Conservation (phyloP, 2,888 invertebrate species). For the Drosophila antonietae region DNA sequence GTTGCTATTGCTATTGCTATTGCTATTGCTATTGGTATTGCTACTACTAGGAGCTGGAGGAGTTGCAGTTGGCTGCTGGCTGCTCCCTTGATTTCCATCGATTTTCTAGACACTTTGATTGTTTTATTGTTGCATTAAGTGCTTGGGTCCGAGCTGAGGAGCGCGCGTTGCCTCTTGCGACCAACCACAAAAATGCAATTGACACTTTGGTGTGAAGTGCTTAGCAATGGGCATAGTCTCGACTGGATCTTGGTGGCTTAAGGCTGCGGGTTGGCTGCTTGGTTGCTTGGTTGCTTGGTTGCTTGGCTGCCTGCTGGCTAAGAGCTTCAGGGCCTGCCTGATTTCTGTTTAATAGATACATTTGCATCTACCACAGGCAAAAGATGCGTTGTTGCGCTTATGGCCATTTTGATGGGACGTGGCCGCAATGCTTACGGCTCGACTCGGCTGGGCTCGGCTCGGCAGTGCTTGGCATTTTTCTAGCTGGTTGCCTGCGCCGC, state of each 20-base stretch:
- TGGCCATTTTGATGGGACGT: conserved; percentile 62
- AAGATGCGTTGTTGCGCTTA: conserved; percentile 63
- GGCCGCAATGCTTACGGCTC: conserved; percentile 39
- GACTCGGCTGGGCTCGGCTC: conserved; percentile 26
- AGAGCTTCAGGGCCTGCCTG: conserved; percentile 45
- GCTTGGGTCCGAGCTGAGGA: conserved; percentile 41
- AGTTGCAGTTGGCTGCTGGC: conserved; percentile 34
- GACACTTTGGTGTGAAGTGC: conserved; percentile 78
- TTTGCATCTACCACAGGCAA: conserved; percentile 61
- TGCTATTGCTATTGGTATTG: conserved; percentile 23
- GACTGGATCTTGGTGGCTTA: conserved; percentile 45
- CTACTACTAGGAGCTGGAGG: conserved; percentile 20
- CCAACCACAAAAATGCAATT: conserved; percentile 78
- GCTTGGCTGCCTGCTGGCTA: conserved; percentile 25
- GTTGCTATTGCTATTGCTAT: no score
- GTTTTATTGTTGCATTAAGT: conserved; percentile 81
- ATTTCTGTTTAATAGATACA: conserved; percentile 79
- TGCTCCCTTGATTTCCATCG: conserved; percentile 77
- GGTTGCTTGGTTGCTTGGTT: conserved; percentile 10
- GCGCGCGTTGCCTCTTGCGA: conserved; percentile 40
- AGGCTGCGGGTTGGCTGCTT: conserved; percentile 32
- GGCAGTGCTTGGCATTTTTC: conserved; percentile 64
- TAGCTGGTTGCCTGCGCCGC: conserved; percentile 70
- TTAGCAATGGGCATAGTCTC: conserved; percentile 61
- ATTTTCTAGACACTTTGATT: conserved; percentile 80